These are phyloP conservation scores for Ramphastos sulfuratus DNA, from an alignment of 2,113 vertebrate genomes.

Conservation along the genomic window DNA sequence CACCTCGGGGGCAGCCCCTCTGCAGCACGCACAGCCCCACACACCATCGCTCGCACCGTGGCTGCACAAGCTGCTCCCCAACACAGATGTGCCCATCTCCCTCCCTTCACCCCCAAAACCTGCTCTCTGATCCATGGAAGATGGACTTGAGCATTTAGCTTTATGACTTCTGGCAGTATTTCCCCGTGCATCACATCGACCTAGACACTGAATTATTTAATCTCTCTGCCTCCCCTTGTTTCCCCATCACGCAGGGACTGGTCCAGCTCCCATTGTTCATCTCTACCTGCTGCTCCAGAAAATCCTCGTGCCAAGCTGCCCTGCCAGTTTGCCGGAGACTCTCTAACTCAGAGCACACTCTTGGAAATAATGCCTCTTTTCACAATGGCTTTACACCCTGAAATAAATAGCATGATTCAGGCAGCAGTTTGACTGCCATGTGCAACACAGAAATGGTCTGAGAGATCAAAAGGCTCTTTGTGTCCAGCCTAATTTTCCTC, in stretches of 20 bases:
- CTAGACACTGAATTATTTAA: conserved; percentile 37
- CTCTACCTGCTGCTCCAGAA: conserved; percentile 65
- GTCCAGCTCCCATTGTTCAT: conserved; percentile 43
- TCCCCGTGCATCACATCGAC: neutral
- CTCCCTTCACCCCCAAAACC: neutral
- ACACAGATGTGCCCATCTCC: neutral
- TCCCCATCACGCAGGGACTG: neutral
- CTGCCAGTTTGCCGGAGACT: conserved; percentile 29
- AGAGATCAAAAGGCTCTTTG: conserved; percentile 50
- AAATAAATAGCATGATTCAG: conserved; percentile 63
- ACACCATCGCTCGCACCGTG: accelerated
- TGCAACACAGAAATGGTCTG: conserved; percentile 25
- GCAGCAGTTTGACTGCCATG: conserved; percentile 45
- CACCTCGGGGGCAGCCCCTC: conserved; percentile 41
- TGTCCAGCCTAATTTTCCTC: conserved; percentile 4
- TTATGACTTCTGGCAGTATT: neutral
- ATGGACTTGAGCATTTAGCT: neutral
- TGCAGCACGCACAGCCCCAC: accelerated
- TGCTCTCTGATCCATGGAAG: neutral
- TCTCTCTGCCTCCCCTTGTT: conserved; percentile 13
- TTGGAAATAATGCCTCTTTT: conserved; percentile 47
- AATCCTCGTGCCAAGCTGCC: conserved; percentile 28
- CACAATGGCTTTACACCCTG: conserved; percentile 67
- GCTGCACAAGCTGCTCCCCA: conserved; percentile 32
- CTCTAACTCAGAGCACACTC: conserved; percentile 7